Evolutionary conservation across 2,888 invertebrate species (phyloP), one percentile per base, ranked within the genome.

Genomic region (Apotomis betuletana): DNA sequence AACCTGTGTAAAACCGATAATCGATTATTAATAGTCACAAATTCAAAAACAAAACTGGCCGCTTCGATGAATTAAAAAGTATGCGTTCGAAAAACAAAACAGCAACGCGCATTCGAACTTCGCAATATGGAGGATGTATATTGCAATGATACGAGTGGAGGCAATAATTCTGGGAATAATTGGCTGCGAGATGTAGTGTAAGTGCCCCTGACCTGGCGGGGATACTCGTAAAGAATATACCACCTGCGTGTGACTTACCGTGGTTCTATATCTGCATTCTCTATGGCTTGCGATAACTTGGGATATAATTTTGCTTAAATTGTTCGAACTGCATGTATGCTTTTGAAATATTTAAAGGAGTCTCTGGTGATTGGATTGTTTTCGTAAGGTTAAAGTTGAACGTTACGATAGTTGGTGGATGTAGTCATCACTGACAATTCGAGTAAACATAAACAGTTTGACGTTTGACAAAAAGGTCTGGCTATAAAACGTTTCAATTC

Each of bases 111-210:
- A 38, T 49, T 55, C 65, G 55, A 68, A 59, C 62, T 67, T 58
- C 13, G 64, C 64, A 68, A 63, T 63, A 76, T 75, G 73, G 74
- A 67, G 75, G 63, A 73, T 70, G 41, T 62, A 64, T 70, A 67
- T 71, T 71, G 67, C 71, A 57, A 71, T 71, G 71, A 71, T 71
- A 67, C 67, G 63, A 65, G 72, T 71, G 74, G 75, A 72, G 74
- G 78, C 79, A 77, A 83, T 85, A 84, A 80, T 81, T 82, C 80
- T 78, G 76, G 77, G 80, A 81, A 85, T 86, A 86, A 86, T 86
- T 86, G 85, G 83, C 80, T 75, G 74, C 64, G 69, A 76, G 84
- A 85, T 85, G 83, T 83, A 85, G 80, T 78, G 71, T 85, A 83
- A 85, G 79, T 83, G 79, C 74, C 70, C 51, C 67, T 75, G 70